Conservation (phyloP, 1,140 invertebrate genomes). For the Heliconius hermathena region DNA sequence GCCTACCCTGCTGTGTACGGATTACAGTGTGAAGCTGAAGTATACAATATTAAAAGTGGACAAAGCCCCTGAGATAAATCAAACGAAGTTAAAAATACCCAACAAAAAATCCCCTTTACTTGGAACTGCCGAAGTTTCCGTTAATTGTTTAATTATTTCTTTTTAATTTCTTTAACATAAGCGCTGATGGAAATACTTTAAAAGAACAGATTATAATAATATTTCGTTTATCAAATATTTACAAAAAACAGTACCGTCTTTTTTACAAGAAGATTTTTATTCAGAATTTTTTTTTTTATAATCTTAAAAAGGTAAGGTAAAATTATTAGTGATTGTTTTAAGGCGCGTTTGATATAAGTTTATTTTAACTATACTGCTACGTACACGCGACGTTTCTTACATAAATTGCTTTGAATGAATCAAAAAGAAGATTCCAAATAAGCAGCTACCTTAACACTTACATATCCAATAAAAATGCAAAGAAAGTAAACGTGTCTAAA, state of each 20-base stretch:
- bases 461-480: not conserved
- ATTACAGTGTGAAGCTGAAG: too few relatives aligned
- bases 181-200: not conserved
- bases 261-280: not conserved
- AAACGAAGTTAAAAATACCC: not conserved
- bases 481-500: slow-evolving; percentile 4
- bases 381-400: too few relatives aligned
- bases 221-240: not conserved
- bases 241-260: not conserved
- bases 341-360: too few relatives aligned
- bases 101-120: not conserved
- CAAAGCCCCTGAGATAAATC: not conserved
- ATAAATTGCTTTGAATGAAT: not conserved
- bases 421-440: not conserved
- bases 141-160: slow-evolving; percentile 13
- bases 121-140: not conserved
- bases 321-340: too few relatives aligned
- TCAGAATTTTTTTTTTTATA: not conserved
- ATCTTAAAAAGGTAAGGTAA: not conserved
- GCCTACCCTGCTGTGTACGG: too few relatives aligned
- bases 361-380: too few relatives aligned
- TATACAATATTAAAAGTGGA: too few relatives aligned
- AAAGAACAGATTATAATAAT: slow-evolving; percentile 7
- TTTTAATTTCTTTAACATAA: not conserved
- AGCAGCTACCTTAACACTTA: not conserved